Base-by-base conservation (phyloP, 2,113 vertebrate species). In the Caracal caracal region DNA sequence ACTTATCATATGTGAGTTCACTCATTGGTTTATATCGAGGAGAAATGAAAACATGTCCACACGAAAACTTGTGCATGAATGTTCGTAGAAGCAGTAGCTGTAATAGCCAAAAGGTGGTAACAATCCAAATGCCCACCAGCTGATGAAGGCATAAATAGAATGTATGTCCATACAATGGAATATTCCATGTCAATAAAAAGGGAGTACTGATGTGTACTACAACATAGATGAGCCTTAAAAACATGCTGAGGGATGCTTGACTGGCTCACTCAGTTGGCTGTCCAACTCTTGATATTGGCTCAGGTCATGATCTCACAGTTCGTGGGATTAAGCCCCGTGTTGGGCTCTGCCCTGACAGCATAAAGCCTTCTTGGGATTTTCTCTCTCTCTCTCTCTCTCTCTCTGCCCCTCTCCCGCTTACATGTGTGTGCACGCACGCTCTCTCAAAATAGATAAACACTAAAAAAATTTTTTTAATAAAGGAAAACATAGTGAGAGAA, bases 31-130 rank as follows among this genome's bases (percentile, higher is more conserved):
- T 33, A 40, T 95, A 40, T 73, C 20, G 63, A 95, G 80, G 73
- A 87, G 40, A 91, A 92, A 79, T 87, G 35, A 95, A 92, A 87
- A 43, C 15, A 70, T 85, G 24, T n/a, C n/a, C 40, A 79, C 28
- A 59, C 26, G 61, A 90, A 95, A 79, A 79, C 24, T 95, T 63
- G 20, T 15, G 22, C 4, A 6, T 87, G 35, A 63, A 28, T 85
- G 22, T 90, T 93, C 63, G 10, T 65, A 81, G 73, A 63, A 94
- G 26, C 47, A 68, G 82, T 65, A 80, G 56, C 81, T 88, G 66
- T 88, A 93, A 76, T 75, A 87, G 26, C 56, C 47, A 87, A 91
- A 85, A 94, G 49, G 5, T 76, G 15, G n/a, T 53, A 75, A 87
- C 56, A 96, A 59, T 49, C 16, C 75, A 86, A 33, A 76, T 88